A percentile compares a stretch with the other conserved stretches of the same genome.
Conservation (phyloP, 2,797 vertebrate species). For the Catostomus latipinnis region DNA sequence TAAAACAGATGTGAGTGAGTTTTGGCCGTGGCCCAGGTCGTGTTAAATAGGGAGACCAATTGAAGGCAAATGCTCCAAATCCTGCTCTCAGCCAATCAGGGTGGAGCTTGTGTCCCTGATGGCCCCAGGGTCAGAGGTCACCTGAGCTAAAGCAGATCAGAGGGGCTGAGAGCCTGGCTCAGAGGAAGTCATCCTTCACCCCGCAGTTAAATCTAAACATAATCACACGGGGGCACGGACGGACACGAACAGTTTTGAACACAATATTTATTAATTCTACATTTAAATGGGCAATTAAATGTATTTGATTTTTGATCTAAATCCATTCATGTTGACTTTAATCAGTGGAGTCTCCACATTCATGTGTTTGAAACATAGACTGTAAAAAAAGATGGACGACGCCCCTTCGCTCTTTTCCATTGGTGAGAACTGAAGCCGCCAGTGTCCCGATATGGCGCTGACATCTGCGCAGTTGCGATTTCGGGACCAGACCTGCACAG, state of each 20-base stretch:
- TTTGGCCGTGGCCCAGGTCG: constrained; percentile 47
- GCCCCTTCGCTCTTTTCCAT: too few relatives aligned
- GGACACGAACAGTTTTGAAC: too few relatives aligned
- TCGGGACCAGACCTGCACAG: too few relatives aligned
- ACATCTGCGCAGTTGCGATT: too few relatives aligned
- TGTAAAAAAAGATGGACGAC: too few relatives aligned
- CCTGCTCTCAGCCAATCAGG: constrained; percentile 53
- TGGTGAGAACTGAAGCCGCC: too few relatives aligned
- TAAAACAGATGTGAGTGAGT: constrained; percentile 67
- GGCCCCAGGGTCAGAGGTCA: constrained; percentile 65
- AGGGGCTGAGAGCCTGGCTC: constrained; percentile 52
- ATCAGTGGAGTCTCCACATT: background rate
- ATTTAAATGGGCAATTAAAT: too few relatives aligned
- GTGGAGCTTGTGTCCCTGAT: constrained; percentile 54
- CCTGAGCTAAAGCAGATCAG: constrained; percentile 65
- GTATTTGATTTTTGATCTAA: too few relatives aligned
- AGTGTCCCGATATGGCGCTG: too few relatives aligned
- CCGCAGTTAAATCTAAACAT: constrained; percentile 60
- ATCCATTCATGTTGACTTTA: background rate
- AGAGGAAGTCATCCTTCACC: constrained; percentile 65
- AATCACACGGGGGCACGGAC: constrained; percentile 43
- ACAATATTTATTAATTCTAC: too few relatives aligned
- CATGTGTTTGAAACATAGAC: too few relatives aligned
- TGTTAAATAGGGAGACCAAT: constrained; percentile 55
- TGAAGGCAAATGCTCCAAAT: constrained; percentile 42